Evolutionary conservation across 1,140 invertebrate species (phyloP).

Genomic region (Brachionus rubens): DNA sequence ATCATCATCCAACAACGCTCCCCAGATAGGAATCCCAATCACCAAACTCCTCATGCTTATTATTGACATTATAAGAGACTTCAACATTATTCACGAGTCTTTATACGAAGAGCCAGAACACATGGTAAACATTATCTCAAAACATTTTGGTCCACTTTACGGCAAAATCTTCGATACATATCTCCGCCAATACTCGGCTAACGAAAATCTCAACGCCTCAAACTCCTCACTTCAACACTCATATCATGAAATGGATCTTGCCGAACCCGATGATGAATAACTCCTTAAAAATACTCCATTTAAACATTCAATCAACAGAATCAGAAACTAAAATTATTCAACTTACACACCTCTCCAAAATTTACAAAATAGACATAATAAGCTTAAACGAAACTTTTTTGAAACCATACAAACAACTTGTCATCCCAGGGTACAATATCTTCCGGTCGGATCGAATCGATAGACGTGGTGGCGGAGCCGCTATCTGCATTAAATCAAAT

Average conservation of each 20-base stretch:
- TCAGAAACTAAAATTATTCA: background rate
- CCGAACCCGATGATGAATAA: background rate
- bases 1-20: background rate
- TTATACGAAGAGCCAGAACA: background rate
- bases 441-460: background rate
- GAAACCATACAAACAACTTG: background rate
- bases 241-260: too few species aligned
- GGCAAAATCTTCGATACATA: background rate
- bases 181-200: background rate
- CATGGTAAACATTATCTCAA: background rate
- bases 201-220: too few species aligned
- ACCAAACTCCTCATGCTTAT: background rate
- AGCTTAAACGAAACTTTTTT: slow-evolving; percentile 1
- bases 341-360: background rate
- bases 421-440: background rate
- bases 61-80: background rate
- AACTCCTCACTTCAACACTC: too few species aligned
- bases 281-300: background rate
- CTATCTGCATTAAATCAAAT: background rate
- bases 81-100: background rate
- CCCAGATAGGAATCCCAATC: background rate
- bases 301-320: background rate
- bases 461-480: background rate
- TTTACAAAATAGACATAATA: background rate
- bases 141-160: background rate